phyloP scores from a whole-genome alignment of 2,888 invertebrate genomes.

The Balanococcus diminutus region DNA sequence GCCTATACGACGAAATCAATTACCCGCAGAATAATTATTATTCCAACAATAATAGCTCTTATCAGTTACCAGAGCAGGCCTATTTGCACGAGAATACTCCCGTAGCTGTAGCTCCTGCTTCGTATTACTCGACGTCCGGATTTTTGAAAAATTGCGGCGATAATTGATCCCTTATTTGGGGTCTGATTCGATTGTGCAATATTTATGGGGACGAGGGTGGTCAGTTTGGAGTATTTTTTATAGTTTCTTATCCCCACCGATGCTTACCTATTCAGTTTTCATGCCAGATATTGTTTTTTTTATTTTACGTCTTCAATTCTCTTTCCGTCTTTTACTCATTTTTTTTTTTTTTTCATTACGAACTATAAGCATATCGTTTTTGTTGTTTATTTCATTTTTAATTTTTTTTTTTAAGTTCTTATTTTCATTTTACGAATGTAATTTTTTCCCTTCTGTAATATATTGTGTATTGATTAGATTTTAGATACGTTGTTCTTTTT shows the following conservation, averaged over 20 bases:
- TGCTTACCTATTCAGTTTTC: neutral
- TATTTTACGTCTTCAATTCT: neutral
- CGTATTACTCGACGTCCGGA: constrained; percentile 45
- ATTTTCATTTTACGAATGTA: neutral
- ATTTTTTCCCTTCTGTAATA: neutral
- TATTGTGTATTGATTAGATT: neutral
- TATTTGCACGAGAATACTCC: constrained; percentile 44
- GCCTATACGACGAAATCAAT: constrained; percentile 41
- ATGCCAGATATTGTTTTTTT: no score
- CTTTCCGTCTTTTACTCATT: neutral
- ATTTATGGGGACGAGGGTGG: neutral
- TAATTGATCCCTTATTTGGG: neutral
- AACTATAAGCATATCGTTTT: neutral
- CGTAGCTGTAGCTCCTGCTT: neutral
- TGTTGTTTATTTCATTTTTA: neutral
- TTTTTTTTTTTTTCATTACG: no score
- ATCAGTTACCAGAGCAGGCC: constrained; percentile 42
- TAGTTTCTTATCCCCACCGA: neutral
- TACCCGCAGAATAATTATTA: constrained; percentile 47
- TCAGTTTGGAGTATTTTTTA: neutral
- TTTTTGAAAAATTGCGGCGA: constrained; percentile 23
- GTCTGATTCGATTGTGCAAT: neutral
- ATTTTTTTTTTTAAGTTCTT: neutral
- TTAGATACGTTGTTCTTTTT: no score
- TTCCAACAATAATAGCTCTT: constrained; percentile 32